Evolutionary conservation across 2,113 vertebrate species (phyloP), one percentile per base, ranked within the genome.

Genomic region (Zapornia atra): DNA sequence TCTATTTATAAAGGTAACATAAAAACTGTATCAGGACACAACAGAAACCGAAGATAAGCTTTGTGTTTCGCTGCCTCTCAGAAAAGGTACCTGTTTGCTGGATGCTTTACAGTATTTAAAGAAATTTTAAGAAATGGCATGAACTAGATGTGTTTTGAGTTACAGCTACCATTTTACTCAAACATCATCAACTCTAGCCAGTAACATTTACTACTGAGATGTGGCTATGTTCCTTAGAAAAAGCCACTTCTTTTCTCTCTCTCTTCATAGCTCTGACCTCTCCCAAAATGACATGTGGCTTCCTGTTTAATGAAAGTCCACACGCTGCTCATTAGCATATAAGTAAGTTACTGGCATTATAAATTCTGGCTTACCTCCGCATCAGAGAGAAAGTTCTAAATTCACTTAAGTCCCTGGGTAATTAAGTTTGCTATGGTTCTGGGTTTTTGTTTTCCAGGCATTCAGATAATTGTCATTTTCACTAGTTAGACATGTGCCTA

Each of bases 171-270:
- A 29, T 76, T 86, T 44, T 6, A 77, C 22, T 72, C 31, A 20
- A 63, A 46, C 18, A 68, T 6, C 28, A 65, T n/a, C 33, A 61
- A 6, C 13, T 90, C 26, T 24, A 85, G 25, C 5, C 31, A 66
- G 11, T 1, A 75, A 25, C 11, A 29, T 2, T 3, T 34, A 42
- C 5, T 4, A 84, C 15, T 1, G 0, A 66, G 20, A 66, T 0
- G 0, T 0, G 0, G 19, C 33, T 56, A 56, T 1, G 6, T 28
- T 46, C 31, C 48, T 18, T 17, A 34, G 24, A 16, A 88, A 84
- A 84, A 31, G 4, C 4, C 13, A 66, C 7, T 20, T 88, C 31
- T n/a, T 46, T 76, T 54, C 36, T 66, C 11, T 83, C 29, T 6
- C 1, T 5, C 25, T 48, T 53, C 19, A 42, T 6, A 66, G 46